A percentile compares a stretch with the other conserved stretches of the same genome.
These are phyloP conservation scores for Emydoidea blandingii DNA, from an alignment of 2,797 vertebrate genomes.

Conservation along the genomic window DNA sequence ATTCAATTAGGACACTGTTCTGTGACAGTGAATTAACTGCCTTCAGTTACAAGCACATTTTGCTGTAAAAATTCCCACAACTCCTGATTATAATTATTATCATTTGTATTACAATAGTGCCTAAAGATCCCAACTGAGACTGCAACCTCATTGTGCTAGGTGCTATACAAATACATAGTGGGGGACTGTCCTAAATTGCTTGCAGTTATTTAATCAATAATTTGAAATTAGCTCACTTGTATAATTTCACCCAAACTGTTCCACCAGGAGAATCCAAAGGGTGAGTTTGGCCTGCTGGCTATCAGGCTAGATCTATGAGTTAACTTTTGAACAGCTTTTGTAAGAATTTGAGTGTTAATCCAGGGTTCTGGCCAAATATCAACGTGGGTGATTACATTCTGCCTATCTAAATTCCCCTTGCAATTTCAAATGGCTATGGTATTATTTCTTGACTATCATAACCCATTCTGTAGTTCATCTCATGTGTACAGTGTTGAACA, in stretches of 20 bases:
- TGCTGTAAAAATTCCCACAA: neutral
- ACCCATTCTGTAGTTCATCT: conserved; percentile 25
- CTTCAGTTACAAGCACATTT: conserved; percentile 24
- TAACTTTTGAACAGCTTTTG: neutral
- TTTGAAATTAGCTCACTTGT: neutral
- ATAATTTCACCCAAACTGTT: neutral
- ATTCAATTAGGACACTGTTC: neutral
- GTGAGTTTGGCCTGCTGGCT: neutral
- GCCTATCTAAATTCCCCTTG: neutral
- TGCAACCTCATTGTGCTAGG: neutral
- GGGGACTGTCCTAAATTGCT: neutral
- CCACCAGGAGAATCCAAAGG: neutral
- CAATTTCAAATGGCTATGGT: neutral
- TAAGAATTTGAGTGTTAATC: neutral
- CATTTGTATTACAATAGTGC: neutral
- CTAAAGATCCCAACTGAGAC: neutral
- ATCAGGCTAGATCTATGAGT: neutral
- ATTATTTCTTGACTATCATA: conserved; percentile 38
- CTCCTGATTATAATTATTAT: neutral
- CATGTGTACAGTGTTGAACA: neutral
- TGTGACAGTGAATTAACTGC: neutral
- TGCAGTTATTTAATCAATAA: neutral
- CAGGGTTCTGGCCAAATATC: conserved; percentile 17
- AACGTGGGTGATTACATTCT: neutral
- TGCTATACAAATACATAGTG: neutral